Evolutionary conservation across 2,113 vertebrate species (phyloP), one percentile per base, ranked within the genome.

Genomic region (Grantiella picta): DNA sequence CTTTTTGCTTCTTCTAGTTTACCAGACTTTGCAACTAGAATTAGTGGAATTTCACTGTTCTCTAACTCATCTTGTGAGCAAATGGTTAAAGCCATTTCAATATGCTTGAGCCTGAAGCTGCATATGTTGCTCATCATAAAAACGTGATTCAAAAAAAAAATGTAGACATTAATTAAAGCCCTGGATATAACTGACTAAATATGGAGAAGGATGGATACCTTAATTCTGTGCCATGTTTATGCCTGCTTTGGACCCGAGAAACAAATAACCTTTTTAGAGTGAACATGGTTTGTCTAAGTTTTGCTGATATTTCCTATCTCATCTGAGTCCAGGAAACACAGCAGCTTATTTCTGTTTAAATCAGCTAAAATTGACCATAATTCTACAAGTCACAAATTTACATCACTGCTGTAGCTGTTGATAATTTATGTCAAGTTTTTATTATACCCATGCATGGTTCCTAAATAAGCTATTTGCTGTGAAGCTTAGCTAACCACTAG

Each of bases 401-500:
- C 50, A 68, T 87, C 38, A 23, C 33, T 89, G 33, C 25, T 91
- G n/a, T 75, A 92, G 44, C 63, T 86, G 44, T 60, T 81, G 76
- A 21, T 93, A 85, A 92, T 28, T 90, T 82, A 53, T 56, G 76
- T 82, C 56, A 91, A 79, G 61, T 42, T 92, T 75, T 90, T 92
- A 57, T 90, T 86, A 81, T 47, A 82, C 36, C n/a, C 8, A 29
- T 85, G 16, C 0, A 0, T 79, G n/a, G n/a, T 52, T 94, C 82
- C 53, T 86, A 87, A 95, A 66, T 79, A 94, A 59, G 64, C 44
- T 73, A 42, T 75, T 90, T 94, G 75, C 90, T 93, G 63, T 61
- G 69, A 95, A 95, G 83, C 79, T 92, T 89, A 95, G 82, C 71
- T 78, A 94, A 91, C 95, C 69, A 44, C n/a, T 59, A 24, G 31